A percentile compares a stretch with the other conserved stretches of the same genome.
phyloP scores from a whole-genome alignment of 2,113 vertebrate species.

The Rana temporaria region DNA sequence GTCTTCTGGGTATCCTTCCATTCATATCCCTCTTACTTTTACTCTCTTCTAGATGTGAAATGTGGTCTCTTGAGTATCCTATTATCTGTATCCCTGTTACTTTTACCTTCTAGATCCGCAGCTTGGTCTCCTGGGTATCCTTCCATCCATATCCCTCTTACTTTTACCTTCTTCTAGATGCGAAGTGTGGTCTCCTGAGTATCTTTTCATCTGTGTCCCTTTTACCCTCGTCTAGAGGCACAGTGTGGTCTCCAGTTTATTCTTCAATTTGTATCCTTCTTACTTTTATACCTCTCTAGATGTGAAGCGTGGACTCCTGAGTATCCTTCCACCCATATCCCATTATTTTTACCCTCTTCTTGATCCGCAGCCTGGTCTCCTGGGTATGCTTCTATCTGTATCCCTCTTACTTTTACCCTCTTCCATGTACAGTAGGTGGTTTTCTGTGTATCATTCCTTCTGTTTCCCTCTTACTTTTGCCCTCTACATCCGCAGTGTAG shows the following conservation, averaged over 20 bases:
- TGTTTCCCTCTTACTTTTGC: too few species aligned
- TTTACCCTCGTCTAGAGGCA: neutral
- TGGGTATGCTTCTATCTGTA: neutral
- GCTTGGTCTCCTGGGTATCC: neutral
- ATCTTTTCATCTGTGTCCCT: neutral
- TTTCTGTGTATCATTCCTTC: too few species aligned
- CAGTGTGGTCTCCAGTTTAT: neutral
- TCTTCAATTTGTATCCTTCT: neutral
- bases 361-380: neutral
- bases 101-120: neutral
- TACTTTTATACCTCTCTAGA: neutral
- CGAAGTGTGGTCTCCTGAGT: neutral
- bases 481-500: too few species aligned
- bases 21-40: too few species aligned
- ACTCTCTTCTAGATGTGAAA: too few species aligned
- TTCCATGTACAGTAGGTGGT: too few species aligned
- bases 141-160: neutral
- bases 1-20: too few species aligned
- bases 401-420: too few species aligned
- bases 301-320: neutral
- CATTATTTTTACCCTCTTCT: too few species aligned
- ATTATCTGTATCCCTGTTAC: too few species aligned
- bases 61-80: too few species aligned
- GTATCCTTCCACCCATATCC: neutral
- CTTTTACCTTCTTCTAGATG: too few species aligned